Percentiles rank a stretch among this genome's conserved stretches.
phyloP scores from a whole-genome alignment of 2,113 vertebrate genomes.

The Tichodroma muraria region DNA sequence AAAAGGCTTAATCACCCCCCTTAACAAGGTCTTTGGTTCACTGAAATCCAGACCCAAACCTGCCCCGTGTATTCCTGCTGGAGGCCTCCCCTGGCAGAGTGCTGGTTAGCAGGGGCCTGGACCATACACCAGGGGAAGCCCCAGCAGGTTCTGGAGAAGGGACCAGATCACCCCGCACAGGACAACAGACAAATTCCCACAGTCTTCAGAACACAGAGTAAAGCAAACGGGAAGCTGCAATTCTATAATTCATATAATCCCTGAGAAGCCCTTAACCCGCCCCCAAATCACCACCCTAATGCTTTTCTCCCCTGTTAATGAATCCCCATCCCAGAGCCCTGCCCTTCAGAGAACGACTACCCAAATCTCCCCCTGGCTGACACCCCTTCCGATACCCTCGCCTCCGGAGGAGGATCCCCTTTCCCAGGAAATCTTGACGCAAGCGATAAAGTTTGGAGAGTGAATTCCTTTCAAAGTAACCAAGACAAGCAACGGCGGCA shows the following conservation, averaged over 20 bases:
- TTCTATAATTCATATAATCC: conserved; percentile 76
- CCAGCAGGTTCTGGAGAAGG: conserved; percentile 52
- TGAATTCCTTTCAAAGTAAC: conserved; percentile 62
- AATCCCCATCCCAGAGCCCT: conserved; percentile 10
- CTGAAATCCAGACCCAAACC: conserved; percentile 55
- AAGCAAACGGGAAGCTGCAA: conserved; percentile 68
- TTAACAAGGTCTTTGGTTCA: conserved; percentile 61
- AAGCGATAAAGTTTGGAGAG: conserved; percentile 69
- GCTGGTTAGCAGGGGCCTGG: background rate
- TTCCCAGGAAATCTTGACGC: conserved; percentile 22
- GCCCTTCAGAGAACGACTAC: conserved; percentile 11
- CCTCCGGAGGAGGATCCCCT: background rate
- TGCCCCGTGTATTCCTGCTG: conserved; percentile 7
- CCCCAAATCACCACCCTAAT: conserved; percentile 62
- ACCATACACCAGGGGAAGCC: background rate
- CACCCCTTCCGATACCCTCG: background rate
- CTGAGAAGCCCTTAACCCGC: conserved; percentile 72
- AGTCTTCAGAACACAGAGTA: conserved; percentile 51
- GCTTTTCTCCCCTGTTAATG: conserved; percentile 38
- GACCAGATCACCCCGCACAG: background rate
- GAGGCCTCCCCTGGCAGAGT: background rate
- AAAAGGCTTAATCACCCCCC: conserved; percentile 54
- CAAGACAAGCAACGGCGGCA: conserved; percentile 47
- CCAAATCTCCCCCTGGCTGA: background rate
- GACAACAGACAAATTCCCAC: conserved; percentile 37